phyloP scores from a whole-genome alignment of 2,797 vertebrate species.

The Distichodus sexfasciatus region DNA sequence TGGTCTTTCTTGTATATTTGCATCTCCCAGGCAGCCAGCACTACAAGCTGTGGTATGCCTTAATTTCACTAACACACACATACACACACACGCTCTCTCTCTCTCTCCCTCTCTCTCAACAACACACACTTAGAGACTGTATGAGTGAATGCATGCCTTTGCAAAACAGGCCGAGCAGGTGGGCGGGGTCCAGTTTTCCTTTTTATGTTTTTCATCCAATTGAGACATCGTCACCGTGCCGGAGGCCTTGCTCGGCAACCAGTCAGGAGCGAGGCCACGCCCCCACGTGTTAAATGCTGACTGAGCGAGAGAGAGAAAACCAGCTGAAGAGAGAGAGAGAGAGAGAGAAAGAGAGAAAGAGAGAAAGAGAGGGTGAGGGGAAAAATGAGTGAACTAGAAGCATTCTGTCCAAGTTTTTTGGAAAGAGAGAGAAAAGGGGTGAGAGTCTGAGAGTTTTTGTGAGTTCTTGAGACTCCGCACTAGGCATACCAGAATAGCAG shows the following conservation, averaged over 20 bases:
- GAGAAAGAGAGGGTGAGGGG: slow-evolving; percentile 3
- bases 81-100: not conserved
- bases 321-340: slow-evolving; percentile 69
- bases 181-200: slow-evolving; percentile 51
- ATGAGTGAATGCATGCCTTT: slow-evolving; percentile 43
- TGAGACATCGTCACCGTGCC: slow-evolving; percentile 45
- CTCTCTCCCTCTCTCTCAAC: not conserved
- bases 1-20: not conserved
- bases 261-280: slow-evolving; percentile 54
- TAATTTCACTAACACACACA: not conserved
- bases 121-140: slow-evolving; percentile 23
- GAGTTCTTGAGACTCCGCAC: slow-evolving; percentile 50
- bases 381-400: slow-evolving; percentile 38
- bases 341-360: slow-evolving; percentile 37
- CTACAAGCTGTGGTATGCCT: slow-evolving; percentile 30
- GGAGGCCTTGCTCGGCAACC: slow-evolving; percentile 61
- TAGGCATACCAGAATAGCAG: slow-evolving; percentile 48
- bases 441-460: slow-evolving; percentile 55
- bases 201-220: slow-evolving; percentile 58
- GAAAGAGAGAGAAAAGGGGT: slow-evolving; percentile 15
- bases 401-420: slow-evolving; percentile 51
- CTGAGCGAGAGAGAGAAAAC: slow-evolving; percentile 74
- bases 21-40: slow-evolving; percentile 39
- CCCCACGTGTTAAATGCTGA: slow-evolving; percentile 71
- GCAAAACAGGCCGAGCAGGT: slow-evolving; percentile 65